Evolutionary conservation across 1,140 invertebrate genomes (phyloP).

Genomic region (Brachionus rubens): DNA sequence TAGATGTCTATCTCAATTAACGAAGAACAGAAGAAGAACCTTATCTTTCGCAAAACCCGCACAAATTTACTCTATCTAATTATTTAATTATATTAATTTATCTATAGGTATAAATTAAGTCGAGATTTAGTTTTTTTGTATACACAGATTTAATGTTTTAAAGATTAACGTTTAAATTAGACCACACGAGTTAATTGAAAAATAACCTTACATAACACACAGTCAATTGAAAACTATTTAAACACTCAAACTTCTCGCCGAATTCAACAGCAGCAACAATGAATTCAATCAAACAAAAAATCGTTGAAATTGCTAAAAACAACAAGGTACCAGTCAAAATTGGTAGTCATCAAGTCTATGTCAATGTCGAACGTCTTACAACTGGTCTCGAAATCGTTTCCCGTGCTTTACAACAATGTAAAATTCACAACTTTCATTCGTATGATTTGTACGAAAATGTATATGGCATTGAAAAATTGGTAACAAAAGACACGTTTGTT

Average conservation of each 20-base stretch:
- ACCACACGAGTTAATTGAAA: background rate
- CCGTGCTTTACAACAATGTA: background rate
- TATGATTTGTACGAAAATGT: conserved; percentile 25
- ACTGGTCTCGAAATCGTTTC: background rate
- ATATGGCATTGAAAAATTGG: background rate
- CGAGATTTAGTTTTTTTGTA: background rate
- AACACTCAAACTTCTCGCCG: no score
- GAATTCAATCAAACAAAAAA: conserved; percentile 18
- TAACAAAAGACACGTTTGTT: background rate
- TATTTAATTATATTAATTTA: conserved; percentile 17
- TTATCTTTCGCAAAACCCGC: no score
- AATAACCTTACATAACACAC: background rate
- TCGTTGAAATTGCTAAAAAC: background rate
- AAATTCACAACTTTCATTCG: conserved; percentile 3
- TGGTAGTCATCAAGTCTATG: background rate
- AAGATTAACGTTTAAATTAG: background rate
- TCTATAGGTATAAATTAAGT: conserved; percentile 19
- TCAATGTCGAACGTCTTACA: background rate
- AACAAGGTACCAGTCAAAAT: background rate
- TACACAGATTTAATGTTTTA: background rate
- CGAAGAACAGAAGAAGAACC: no score
- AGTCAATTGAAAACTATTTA: background rate
- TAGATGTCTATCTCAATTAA: no score
- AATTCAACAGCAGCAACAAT: no score
- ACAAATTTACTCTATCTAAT: background rate